Evolutionary conservation across 2,888 invertebrate species (phyloP), one percentile per base, ranked within the genome.

Genomic region (Brenthis hecate): DNA sequence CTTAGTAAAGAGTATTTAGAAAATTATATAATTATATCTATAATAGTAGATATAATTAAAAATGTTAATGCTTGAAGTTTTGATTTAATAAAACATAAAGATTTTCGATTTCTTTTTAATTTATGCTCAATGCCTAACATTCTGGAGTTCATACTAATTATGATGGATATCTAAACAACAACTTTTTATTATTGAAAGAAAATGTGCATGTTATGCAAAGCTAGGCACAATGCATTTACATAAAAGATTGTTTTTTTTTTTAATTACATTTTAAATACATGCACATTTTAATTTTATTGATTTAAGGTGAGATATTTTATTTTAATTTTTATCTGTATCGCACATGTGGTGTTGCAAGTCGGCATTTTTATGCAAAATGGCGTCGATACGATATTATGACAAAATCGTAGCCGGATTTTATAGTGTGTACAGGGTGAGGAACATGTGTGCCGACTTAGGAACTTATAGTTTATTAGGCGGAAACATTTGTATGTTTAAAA

Each of bases 351-450:
- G 72, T 68, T 68, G 54, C 66, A 56, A 71, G 73, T 75, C 74
- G 73, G 72, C 74, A 79, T 80, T 78, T 80, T 81, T 82, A 80
- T 77, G 80, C 84, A 86, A 91, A 86, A 91, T 88, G 91, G 91
- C 91, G 90, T 84, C 88, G 85, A 82, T 88, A 86, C 85, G 85
- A 89, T 91, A 91, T 91, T 91, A 91, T 91, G 91, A 89, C 86
- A 85, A 90, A 87, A 85, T 87, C 80, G 81, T 77, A 80, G 77
- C 83, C 85, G 84, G 86, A 88, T 90, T 89, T 87, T 87, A 86
- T 86, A 86, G 85, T 84, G 53, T 51, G 19, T 60, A 77, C 83
- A 82, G 81, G 80, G 81, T 80, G 82, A 81, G 83, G 83, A 82
- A 85, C 91, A 91, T 89, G 83, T 91, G 91, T 82, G 87, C 75